Percentiles rank a stretch among this genome's conserved stretches.
phyloP scores from a whole-genome alignment of 2,113 vertebrate genomes.

The Glaucomys volans region DNA sequence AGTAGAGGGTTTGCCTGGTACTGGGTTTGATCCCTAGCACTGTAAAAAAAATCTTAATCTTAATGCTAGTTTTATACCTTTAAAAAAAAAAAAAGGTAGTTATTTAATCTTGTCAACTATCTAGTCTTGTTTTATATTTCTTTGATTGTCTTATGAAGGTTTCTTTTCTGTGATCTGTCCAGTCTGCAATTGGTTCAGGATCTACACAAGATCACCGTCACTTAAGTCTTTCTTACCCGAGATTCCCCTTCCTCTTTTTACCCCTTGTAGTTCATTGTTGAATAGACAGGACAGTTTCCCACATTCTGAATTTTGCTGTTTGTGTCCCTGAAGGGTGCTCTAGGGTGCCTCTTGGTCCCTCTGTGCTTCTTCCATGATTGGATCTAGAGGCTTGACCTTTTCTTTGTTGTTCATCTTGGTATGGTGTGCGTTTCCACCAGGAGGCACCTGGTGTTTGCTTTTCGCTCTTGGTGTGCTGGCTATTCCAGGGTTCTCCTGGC shows the following conservation, averaged over 20 bases:
- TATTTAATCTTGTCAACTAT: not conserved
- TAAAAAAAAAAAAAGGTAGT: not conserved
- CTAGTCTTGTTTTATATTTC: not conserved
- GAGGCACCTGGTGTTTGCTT: not conserved
- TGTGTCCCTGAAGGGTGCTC: not conserved
- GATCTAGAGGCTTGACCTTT: not conserved
- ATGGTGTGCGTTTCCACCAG: not conserved
- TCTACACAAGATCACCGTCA: not conserved
- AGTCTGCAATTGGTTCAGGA: not conserved
- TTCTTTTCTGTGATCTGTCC: not conserved
- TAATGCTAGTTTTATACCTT: not conserved
- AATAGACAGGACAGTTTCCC: not conserved
- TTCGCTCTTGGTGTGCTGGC: not conserved
- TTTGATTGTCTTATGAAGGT: not conserved
- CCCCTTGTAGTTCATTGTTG: not conserved
- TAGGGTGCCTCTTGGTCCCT: not conserved
- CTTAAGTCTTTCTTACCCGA: not conserved
- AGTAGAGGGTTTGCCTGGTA: not conserved
- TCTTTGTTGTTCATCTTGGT: not conserved
- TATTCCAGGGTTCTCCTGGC: not conserved
- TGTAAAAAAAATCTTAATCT: not conserved
- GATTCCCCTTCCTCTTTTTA: not conserved
- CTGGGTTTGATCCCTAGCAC: not conserved
- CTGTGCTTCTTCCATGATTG: not conserved
- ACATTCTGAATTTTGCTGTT: not conserved